Base-by-base conservation (phyloP, 2,888 invertebrate genomes). In the Eupsilia transversa region DNA sequence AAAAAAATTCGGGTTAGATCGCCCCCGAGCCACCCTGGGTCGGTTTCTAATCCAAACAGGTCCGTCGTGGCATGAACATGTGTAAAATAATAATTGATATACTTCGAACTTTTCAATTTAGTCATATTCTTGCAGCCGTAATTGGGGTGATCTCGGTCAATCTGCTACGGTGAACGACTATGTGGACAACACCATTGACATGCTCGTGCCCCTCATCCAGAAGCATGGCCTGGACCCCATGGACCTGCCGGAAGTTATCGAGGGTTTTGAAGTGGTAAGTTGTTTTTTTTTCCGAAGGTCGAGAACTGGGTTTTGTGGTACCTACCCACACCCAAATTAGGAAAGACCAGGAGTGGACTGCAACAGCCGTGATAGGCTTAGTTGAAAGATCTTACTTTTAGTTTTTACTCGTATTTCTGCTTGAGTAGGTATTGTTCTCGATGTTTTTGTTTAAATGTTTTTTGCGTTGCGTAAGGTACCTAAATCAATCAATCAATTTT, bases 211-310 rank as follows among this genome's bases (percentile, higher is more conserved):
- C 0, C 92, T 95, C 70, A 93, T 97, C 69, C 80, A 93, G 75
- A 72, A 89, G 20, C 77, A 94, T 82, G 96, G 96, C 2, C 90
- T 97, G n/a, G 97, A 97, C 74, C 97, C 97, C 3, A 93, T 96
- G 94, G 72, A 86, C 0, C 86, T 97, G 72, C 96, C 97, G 0
- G 96, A 97, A 23, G 89, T 96, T 61, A 86, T 87, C 14, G 94
- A 95, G 87, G 96, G 96, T 3, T 97, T 97, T 81, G 89, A 92
- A 93, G 95, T 96, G 72, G 97, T 96, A 82, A 90, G 94, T 79
- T 23, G 35, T 54, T 41, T n/a, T 27, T 56, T 52, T 10, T 56
- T 35, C n/a, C 9, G 3, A n/a, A n/a, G 43, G n/a, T 1, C 23
- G 23, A 5, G 7, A 52, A 27, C 23, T 30, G 17, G 7, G 27